Evolutionary conservation across 2,888 invertebrate species (phyloP).

Genomic region (Chaetogeoica ovagalla): DNA sequence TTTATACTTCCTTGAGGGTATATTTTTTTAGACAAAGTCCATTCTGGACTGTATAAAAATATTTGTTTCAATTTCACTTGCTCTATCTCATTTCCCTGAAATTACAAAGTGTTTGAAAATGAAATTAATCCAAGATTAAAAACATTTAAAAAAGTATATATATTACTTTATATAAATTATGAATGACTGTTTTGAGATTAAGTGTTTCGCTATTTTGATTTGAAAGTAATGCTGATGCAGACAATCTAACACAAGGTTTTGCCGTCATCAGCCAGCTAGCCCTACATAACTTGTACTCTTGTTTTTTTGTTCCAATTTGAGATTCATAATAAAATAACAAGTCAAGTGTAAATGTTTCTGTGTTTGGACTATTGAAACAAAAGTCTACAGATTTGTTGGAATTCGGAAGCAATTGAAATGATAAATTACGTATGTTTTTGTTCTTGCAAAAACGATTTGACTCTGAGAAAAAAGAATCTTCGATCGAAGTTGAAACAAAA

Average conservation of each 20-base stretch:
- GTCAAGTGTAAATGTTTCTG: slow-evolving; percentile 32
- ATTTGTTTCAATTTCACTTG: slow-evolving; percentile 41
- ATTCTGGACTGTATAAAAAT: slow-evolving; percentile 38
- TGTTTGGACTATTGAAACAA: slow-evolving; percentile 47
- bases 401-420: slow-evolving; percentile 31
- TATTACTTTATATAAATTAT: slow-evolving; percentile 47
- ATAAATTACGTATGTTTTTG: slow-evolving; percentile 35
- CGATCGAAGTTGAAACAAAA: slow-evolving; percentile 41
- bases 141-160: not conserved
- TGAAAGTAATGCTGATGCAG: slow-evolving; percentile 43
- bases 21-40: slow-evolving; percentile 39
- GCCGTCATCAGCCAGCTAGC: slow-evolving; percentile 46
- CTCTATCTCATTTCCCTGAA: slow-evolving; percentile 45
- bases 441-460: slow-evolving; percentile 35
- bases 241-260: slow-evolving; percentile 42
- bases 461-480: slow-evolving; percentile 48
- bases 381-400: slow-evolving; percentile 43
- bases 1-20: slow-evolving; percentile 34
- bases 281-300: slow-evolving; percentile 41
- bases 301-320: slow-evolving; percentile 44
- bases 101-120: slow-evolving; percentile 8
- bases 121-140: not conserved
- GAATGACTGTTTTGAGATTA: slow-evolving; percentile 42
- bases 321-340: slow-evolving; percentile 51
- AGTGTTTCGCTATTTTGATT: slow-evolving; percentile 42